A percentile compares a stretch with the other conserved stretches of the same genome.
Conservation (phyloP, 1,140 invertebrate species). For the Drosophila pachea region DNA sequence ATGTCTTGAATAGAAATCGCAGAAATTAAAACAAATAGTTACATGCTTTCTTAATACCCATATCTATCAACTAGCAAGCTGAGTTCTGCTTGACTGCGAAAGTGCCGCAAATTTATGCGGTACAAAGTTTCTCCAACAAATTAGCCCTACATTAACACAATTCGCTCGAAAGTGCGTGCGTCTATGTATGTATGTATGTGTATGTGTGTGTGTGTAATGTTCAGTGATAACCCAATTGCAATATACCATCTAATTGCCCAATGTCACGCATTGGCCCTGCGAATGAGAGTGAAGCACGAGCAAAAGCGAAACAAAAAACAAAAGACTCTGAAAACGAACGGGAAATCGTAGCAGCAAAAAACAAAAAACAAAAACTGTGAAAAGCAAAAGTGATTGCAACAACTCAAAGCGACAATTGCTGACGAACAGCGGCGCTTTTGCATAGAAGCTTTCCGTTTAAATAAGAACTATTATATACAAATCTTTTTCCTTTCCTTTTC, state of each 20-base stretch:
- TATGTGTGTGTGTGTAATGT: slow-evolving; percentile 24
- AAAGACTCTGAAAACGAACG: slow-evolving; percentile 70
- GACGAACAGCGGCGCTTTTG: slow-evolving; percentile 22
- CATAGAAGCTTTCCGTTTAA: too few species aligned
- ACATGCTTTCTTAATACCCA: neutral
- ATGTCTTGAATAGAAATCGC: too few species aligned
- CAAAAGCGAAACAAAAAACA: slow-evolving; percentile 32
- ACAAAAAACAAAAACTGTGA: neutral
- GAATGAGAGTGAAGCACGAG: slow-evolving; percentile 52
- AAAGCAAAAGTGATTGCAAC: neutral
- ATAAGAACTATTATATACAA: too few species aligned
- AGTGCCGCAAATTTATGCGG: neutral
- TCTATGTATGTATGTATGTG: slow-evolving; percentile 14
- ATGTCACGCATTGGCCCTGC: slow-evolving; percentile 47
- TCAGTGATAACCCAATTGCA: slow-evolving; percentile 24
- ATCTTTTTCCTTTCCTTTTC: too few species aligned
- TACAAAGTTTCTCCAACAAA: slow-evolving; percentile 19
- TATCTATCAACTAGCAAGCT: neutral
- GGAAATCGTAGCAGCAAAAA: slow-evolving; percentile 32
- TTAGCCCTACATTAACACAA: slow-evolving; percentile 20
- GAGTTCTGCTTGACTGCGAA: neutral
- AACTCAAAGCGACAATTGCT: slow-evolving; percentile 46
- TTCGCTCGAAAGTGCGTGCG: neutral
- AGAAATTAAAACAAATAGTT: too few species aligned
- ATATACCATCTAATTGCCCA: slow-evolving; percentile 35